Evolutionary conservation across 2,888 invertebrate genomes (phyloP), one percentile per base, ranked within the genome.

Genomic region (Drosophila pegasa): DNA sequence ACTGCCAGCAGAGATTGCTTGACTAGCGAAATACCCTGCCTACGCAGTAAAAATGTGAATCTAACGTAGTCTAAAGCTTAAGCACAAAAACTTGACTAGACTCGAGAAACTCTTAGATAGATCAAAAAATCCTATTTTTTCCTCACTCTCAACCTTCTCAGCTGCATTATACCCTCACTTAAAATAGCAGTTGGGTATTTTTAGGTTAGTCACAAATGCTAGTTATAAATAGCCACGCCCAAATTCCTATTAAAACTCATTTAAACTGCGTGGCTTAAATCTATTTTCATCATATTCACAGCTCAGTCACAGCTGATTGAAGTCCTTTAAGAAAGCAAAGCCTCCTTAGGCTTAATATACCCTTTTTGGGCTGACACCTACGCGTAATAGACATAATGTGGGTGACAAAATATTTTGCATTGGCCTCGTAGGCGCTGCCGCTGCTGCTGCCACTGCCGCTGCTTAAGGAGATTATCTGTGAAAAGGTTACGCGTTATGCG

Each of bases 401-500:
- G 81, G 37, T 68, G 84, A 60, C 77, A 67, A 59, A 67, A 59
- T 66, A 62, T 75, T 55, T 86, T 58, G 58, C 72, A 71, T 55
- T 76, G 77, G 45, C 57, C 25, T 55, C 33, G 52, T 59, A 31
- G 70, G 47, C 67, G 62, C 18, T 60, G 62, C 40, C 20, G 47
- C 67, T 76, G 75, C 75, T 6, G 25, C 25, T 25, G 25, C 67
- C 75, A 74, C 75, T 16, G 25, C 10, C 16, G 27, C 69, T 77
- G 76, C 76, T 78, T 83, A 81, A 87, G 88, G 58, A 80, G 89
- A 90, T 88, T 88, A 88, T 88, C 88, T 88, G 80, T 54, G 82
- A 84, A 88, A 84, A 84, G 88, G 87, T 87, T 87, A 87, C 80
- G 88, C 89, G 87, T 75, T 75, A 87, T 86, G 86, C 89, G 87